Conservation (phyloP, 2,113 vertebrate genomes). For the Paraplagusia blochii region DNA sequence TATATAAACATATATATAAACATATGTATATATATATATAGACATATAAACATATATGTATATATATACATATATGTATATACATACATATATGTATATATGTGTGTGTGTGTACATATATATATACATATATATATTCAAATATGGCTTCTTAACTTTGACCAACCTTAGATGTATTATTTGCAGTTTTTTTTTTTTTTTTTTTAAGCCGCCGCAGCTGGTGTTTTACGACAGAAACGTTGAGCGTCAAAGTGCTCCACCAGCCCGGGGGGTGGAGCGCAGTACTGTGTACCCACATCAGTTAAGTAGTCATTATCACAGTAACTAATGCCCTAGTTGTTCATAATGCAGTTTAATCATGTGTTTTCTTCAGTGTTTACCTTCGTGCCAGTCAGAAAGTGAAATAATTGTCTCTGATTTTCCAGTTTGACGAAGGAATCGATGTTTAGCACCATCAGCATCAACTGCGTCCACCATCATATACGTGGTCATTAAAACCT, state of each 20-base stretch:
- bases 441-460: neutral
- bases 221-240: slow-evolving; percentile 2
- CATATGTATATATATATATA: no score
- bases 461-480: no score
- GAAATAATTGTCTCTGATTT: neutral
- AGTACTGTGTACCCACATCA: neutral
- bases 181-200: no score
- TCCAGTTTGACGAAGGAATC: neutral
- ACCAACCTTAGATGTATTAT: no score
- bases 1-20: no score
- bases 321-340: slow-evolving; percentile 3
- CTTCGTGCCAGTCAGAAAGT: neutral
- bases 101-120: no score
- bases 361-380: slow-evolving; percentile 16
- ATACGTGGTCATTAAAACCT: no score
- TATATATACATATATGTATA: no score
- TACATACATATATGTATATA: no score
- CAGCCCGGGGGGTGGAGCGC: neutral
- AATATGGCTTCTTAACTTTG: no score
- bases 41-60: no score
- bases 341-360: slow-evolving; percentile 15
- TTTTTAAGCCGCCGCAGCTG: neutral
- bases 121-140: no score
- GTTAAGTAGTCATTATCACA: slow-evolving; percentile 5
- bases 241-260: neutral